Percentiles rank a stretch among this genome's conserved stretches.
Evolutionary conservation across 2,113 vertebrate genomes (phyloP).

Genomic region (Aegotheles bennettii): DNA sequence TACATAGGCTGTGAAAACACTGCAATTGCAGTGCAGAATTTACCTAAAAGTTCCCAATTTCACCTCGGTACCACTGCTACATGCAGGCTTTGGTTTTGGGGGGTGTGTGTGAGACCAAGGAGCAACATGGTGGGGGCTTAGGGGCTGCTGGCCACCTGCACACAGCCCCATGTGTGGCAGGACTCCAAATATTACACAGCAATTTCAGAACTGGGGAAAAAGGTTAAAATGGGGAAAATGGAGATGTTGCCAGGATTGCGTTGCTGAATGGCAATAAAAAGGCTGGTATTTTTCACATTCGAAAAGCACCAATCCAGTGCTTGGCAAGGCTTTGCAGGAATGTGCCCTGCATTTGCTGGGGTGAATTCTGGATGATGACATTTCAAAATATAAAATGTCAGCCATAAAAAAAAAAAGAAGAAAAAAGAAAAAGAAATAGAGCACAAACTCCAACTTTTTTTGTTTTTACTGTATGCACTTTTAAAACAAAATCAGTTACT

Average conservation of each 20-base stretch:
- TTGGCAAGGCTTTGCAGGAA: conserved; percentile 1
- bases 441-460: neutral
- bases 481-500: neutral
- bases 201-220: neutral
- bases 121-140: accelerated
- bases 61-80: neutral
- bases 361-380: conserved; percentile 27
- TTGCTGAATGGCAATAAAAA: neutral
- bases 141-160: neutral
- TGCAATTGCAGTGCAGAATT: neutral
- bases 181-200: neutral
- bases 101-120: neutral
- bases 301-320: neutral
- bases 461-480: neutral
- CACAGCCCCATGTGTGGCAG: accelerated
- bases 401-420: neutral
- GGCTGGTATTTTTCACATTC: neutral
- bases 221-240: neutral
- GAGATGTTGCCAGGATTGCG: neutral
- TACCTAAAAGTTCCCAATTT: neutral
- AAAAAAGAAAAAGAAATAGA: neutral
- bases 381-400: conserved; percentile 54
- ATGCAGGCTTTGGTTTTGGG: neutral
- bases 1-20: neutral
- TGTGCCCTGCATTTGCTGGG: neutral